Conservation (phyloP, 2,888 invertebrate species). For the Eristalis arbustorum region DNA sequence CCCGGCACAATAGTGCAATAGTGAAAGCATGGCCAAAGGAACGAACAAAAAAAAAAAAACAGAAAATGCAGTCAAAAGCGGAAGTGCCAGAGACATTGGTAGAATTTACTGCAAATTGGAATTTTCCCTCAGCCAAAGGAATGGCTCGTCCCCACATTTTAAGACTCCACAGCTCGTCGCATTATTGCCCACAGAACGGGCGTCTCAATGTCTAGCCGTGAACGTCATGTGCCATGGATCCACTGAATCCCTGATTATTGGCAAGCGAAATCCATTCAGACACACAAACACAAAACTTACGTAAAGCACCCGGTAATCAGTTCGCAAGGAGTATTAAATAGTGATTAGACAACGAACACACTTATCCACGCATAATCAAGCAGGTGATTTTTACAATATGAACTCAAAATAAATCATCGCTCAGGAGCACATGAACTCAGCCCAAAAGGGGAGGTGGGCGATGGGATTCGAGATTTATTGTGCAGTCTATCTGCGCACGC, state of each 20-base stretch:
- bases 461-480: constrained; percentile 31
- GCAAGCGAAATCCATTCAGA: background rate
- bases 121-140: constrained; percentile 22
- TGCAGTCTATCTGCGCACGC: background rate
- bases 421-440: background rate
- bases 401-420: constrained; percentile 30
- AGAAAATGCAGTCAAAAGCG: constrained; percentile 8
- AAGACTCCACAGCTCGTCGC: background rate
- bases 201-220: background rate
- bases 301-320: background rate
- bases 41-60: background rate
- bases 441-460: background rate
- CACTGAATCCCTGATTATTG: background rate
- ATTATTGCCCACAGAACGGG: background rate
- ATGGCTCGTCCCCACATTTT: background rate
- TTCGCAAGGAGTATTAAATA: constrained; percentile 26
- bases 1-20: constrained; percentile 47
- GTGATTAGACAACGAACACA: constrained; percentile 21
- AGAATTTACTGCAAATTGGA: constrained; percentile 68
- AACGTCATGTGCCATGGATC: background rate
- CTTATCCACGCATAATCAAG: constrained; percentile 36
- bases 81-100: constrained; percentile 55
- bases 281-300: background rate
- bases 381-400: constrained; percentile 52
- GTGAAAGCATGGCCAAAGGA: background rate